phyloP scores from a whole-genome alignment of 2,113 vertebrate species.

The Sorex fumeus region DNA sequence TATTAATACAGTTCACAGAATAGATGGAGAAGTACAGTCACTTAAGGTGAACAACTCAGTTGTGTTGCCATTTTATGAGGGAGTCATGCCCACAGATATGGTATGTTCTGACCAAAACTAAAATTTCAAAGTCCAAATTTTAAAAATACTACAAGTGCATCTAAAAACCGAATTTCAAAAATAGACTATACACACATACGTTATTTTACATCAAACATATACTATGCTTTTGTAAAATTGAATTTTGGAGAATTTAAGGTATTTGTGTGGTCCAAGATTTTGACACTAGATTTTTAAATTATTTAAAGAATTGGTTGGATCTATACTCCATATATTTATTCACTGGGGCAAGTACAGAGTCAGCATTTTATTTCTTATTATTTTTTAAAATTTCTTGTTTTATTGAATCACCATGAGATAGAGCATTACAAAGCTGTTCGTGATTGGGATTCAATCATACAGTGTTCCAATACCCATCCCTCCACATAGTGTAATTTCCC shows the following conservation, averaged over 20 bases:
- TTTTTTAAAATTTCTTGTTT: background rate
- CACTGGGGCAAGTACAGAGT: background rate
- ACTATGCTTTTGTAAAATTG: slow-evolving; percentile 44
- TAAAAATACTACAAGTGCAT: slow-evolving; percentile 27
- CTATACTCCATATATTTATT: background rate
- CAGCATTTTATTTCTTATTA: background rate
- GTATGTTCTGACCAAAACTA: slow-evolving; percentile 58
- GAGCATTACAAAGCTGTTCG: too few species aligned
- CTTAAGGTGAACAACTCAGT: slow-evolving; percentile 44
- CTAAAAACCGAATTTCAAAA: slow-evolving; percentile 50
- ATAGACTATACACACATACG: background rate
- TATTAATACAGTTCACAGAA: slow-evolving; percentile 54
- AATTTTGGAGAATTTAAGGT: slow-evolving; percentile 49
- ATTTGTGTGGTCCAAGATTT: slow-evolving; percentile 44
- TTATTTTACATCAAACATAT: slow-evolving; percentile 42
- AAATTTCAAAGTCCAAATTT: slow-evolving; percentile 64
- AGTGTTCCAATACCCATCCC: too few species aligned
- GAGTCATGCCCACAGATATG: slow-evolving; percentile 53
- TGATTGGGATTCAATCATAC: too few species aligned
- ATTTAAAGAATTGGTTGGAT: slow-evolving; percentile 40
- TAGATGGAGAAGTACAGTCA: slow-evolving; percentile 39
- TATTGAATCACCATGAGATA: too few species aligned
- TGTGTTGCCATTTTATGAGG: slow-evolving; percentile 52
- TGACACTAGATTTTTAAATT: slow-evolving; percentile 57
- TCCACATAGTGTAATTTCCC: too few species aligned